Evolutionary conservation across 2,797 vertebrate species (phyloP).

Genomic region (Acipenser oxyrinchus): DNA sequence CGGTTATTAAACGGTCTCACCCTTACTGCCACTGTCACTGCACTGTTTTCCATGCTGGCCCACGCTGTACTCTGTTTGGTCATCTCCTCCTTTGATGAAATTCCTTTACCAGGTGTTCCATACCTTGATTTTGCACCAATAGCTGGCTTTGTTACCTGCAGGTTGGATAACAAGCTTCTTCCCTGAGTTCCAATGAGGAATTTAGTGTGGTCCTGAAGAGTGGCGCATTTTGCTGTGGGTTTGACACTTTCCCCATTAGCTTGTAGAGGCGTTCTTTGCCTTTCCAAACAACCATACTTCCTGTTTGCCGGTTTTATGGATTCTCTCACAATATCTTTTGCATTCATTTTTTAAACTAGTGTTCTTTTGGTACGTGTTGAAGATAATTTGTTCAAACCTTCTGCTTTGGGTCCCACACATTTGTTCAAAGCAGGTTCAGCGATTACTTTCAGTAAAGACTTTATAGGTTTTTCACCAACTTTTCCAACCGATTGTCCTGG

Average conservation of each 20-base stretch:
- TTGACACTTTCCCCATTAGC: constrained; percentile 24
- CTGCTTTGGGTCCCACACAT: constrained; percentile 15
- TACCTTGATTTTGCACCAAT: constrained; percentile 20
- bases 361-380: constrained; percentile 45
- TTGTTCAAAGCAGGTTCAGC: constrained; percentile 10
- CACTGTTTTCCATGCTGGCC: constrained; percentile 68
- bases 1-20: constrained; percentile 79
- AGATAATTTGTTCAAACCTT: constrained; percentile 24
- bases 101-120: not conserved
- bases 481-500: constrained; percentile 13
- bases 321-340: constrained; percentile 47
- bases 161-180: constrained; percentile 10
- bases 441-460: not conserved
- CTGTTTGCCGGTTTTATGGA: constrained; percentile 22
- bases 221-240: constrained; percentile 21
- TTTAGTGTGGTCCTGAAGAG: constrained; percentile 22
- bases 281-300: constrained; percentile 46
- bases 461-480: constrained; percentile 5
- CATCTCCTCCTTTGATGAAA: constrained; percentile 17
- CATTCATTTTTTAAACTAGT: constrained; percentile 42
- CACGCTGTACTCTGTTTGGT: constrained; percentile 21
- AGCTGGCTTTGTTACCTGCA: constrained; percentile 24
- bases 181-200: constrained; percentile 20
- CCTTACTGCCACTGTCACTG: constrained; percentile 83
- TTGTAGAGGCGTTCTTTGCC: constrained; percentile 36